phyloP scores from a whole-genome alignment of 2,888 invertebrate genomes.

The Empis stercorea region DNA sequence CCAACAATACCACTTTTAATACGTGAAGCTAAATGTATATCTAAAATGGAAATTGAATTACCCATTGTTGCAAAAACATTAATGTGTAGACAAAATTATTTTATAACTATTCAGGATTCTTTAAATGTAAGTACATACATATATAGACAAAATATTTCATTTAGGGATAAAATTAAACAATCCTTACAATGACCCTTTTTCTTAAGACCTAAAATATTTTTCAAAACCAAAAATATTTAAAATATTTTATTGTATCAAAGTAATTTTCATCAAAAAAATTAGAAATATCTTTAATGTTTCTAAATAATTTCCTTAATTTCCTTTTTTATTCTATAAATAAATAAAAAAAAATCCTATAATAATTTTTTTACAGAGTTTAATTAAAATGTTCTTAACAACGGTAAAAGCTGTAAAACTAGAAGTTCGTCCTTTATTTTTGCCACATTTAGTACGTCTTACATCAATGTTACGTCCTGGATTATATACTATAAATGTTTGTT shows the following conservation, averaged over 20 bases:
- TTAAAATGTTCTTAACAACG: constrained; percentile 60
- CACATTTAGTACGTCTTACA: constrained; percentile 73
- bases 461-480: constrained; percentile 73
- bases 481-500: constrained; percentile 48
- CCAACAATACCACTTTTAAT: constrained; percentile 61
- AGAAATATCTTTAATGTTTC: no score
- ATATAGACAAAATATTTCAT: neutral
- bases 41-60: constrained; percentile 67
- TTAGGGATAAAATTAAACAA: no score
- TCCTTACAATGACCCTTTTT: no score
- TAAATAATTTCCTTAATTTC: no score
- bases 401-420: constrained; percentile 69
- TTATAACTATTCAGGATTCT: constrained; percentile 61
- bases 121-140: constrained; percentile 44
- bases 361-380: constrained; percentile 46
- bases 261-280: no score
- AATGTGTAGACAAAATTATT: constrained; percentile 64
- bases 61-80: constrained; percentile 71
- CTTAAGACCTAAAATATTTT: no score
- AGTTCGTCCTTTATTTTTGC: constrained; percentile 79
- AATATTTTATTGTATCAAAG: no score
- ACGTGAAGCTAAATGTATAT: constrained; percentile 72
- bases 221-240: no score
- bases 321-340: no score
- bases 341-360: neutral